Evolutionary conservation across 2,113 vertebrate genomes (phyloP).

Genomic region (Platichthys flesus): DNA sequence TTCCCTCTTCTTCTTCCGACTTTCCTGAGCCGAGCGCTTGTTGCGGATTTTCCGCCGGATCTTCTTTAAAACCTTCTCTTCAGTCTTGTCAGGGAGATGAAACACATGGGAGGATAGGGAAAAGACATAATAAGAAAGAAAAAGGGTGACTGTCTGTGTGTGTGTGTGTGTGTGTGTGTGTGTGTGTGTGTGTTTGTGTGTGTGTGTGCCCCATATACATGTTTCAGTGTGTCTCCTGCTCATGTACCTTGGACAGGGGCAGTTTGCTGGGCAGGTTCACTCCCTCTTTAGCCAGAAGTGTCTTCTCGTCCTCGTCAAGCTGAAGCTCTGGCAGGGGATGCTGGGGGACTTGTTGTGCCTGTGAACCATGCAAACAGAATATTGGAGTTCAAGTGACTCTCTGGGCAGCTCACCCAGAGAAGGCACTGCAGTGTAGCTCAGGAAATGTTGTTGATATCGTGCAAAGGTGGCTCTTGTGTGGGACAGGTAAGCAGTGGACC

Average conservation of each 20-base stretch:
- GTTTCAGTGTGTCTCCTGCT: conserved; percentile 4
- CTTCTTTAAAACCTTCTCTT: conserved; percentile 94
- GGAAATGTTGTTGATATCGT: neutral
- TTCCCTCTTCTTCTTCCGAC: conserved; percentile 94
- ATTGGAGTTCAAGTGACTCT: conserved; percentile 20
- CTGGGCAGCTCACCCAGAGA: conserved; percentile 8
- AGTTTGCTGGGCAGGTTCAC: conserved; percentile 88
- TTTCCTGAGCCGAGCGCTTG: conserved; percentile 95
- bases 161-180: neutral
- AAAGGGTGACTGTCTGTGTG: neutral
- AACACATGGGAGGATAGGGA: conserved; percentile 36
- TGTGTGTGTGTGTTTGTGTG: conserved; percentile 23
- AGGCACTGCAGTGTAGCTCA: neutral
- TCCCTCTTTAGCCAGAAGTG: conserved; percentile 92
- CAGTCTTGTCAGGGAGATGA: conserved; percentile 81
- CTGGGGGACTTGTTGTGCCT: conserved; percentile 67
- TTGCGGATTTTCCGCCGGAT: conserved; percentile 95
- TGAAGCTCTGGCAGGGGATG: conserved; percentile 86
- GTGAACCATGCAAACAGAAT: conserved; percentile 53
- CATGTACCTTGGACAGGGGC: conserved; percentile 91
- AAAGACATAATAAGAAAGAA: conserved; percentile 2
- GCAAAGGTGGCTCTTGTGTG: neutral
- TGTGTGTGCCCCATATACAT: conserved; percentile 19
- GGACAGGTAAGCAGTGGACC: neutral
- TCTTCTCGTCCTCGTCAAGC: conserved; percentile 95